Conservation (phyloP, 2,797 vertebrate species). For the Pangasius larnaudii region DNA sequence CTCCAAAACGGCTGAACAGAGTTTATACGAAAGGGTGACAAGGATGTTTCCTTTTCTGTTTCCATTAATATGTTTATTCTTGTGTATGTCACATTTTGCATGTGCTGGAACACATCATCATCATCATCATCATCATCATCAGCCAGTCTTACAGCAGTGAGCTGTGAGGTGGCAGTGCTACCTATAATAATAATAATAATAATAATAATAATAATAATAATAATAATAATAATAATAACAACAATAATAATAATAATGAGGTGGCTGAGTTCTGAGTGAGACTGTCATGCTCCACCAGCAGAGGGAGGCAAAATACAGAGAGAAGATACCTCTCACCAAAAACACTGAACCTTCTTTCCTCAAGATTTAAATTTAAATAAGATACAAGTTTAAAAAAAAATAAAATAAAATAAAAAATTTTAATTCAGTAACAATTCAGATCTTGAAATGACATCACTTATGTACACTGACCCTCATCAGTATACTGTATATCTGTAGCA, state of each 20-base stretch:
- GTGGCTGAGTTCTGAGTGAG: background rate
- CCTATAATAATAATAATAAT: no score
- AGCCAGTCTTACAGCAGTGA: background rate
- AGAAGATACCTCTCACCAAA: background rate
- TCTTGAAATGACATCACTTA: background rate
- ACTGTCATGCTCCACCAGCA: conserved; percentile 15
- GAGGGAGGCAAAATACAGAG: conserved; percentile 30
- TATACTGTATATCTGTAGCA: background rate
- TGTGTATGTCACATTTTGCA: background rate
- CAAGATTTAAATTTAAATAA: background rate
- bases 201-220: no score
- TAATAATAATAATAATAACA: no score
- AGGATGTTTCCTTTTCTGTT: background rate
- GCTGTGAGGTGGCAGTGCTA: no score
- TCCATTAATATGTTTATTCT: background rate
- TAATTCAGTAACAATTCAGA: background rate
- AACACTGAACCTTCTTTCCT: background rate
- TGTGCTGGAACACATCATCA: background rate
- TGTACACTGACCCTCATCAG: background rate
- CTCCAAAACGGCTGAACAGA: background rate
- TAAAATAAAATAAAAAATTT: no score
- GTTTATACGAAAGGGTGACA: background rate
- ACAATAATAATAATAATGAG: no score
- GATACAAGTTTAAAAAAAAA: no score
- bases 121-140: conserved; percentile 7